Evolutionary conservation across 1,140 invertebrate species (phyloP), one percentile per base, ranked within the genome.

Genomic region (Sitodiplosis mosellana): DNA sequence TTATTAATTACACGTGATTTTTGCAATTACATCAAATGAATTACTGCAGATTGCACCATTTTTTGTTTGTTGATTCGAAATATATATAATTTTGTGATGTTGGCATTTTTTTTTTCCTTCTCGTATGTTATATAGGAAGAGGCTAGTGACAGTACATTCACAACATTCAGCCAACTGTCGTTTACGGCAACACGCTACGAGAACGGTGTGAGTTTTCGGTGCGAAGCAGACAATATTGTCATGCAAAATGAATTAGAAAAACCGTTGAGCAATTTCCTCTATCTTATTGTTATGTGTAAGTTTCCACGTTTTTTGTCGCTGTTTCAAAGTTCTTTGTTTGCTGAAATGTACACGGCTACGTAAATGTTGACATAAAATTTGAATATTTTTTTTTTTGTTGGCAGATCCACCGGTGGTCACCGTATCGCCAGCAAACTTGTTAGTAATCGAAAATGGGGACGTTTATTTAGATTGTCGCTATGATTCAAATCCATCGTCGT

Each of bases 261-360:
- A 51, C 80, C 83, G 0, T 75, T 87, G 57, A 71, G 77, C 47
- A 73, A 76, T 22, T 70, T 72, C 1, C 67, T 74, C 11, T 76
- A 75, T 42, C 69, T 89, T 45, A 80, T 87, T 69, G 81, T 89
- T 48, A 73, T 82, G 61, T 89, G 86, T 89, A 76, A 84, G 83
- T 38, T 15, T n/a, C 2, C 27, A 45, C 14, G 18, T 33, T 27
- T 7, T 20, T 4, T 20, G n/a, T 44, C 12, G 7, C 10, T 14
- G 27, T 27, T 27, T 27, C 10, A 27, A 5, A 27, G 27, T 27
- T 3, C 27, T 27, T 5, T 5, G 7, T 44, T 12, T 22, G 18
- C 21, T 44, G 18, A 44, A 44, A 44, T 15, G 19, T n/a, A n/a
- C n/a, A 44, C 4, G 14, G 12, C 15, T 11, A 18, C 15, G 4